Evolutionary conservation across 2,888 invertebrate genomes (phyloP), one percentile per base, ranked within the genome.

Genomic region (Alcis repandata): DNA sequence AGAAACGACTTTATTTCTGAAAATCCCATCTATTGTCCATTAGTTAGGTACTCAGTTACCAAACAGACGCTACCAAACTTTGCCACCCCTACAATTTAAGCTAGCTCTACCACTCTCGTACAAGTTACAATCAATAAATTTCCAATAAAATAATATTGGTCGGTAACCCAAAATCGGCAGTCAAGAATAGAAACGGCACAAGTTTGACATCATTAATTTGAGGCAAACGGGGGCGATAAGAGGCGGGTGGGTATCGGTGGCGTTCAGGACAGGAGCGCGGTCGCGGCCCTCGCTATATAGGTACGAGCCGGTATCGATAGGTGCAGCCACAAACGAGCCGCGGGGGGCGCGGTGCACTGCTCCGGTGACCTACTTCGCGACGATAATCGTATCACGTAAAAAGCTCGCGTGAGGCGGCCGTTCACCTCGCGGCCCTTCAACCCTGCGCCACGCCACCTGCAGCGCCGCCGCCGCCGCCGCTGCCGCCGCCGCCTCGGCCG

Each of bases 361-460:
- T 79, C 89, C 79, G 84, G 68, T 90, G 89, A 90, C 90, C 90
- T 80, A 90, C 80, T 88, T 90, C 74, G 76, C 73, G 72, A 74
- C 75, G 78, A 74, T 87, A 88, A 89, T 88, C 87, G 88, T 82
- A 86, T 85, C 87, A 87, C 88, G 87, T 87, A 87, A 86, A 85
- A 81, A 85, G 87, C 86, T 90, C 85, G 90, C 88, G 83, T 84
- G 85, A 81, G 77, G 79, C 81, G 89, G 86, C 83, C 85, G 82
- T 82, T 80, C 80, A 84, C 83, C 82, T 72, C 74, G 77, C 73
- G 72, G 63, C 72, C 75, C 73, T 69, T 71, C 71, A 68, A 56
- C 72, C 70, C 66, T 51, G 62, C 67, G 59, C 51, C 63, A 57
- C 41, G 48, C 59, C 38, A 32, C 43, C 41, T 36, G 15, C 36